Conservation (phyloP, 1,140 invertebrate genomes). For the Plectus sambesii region DNA sequence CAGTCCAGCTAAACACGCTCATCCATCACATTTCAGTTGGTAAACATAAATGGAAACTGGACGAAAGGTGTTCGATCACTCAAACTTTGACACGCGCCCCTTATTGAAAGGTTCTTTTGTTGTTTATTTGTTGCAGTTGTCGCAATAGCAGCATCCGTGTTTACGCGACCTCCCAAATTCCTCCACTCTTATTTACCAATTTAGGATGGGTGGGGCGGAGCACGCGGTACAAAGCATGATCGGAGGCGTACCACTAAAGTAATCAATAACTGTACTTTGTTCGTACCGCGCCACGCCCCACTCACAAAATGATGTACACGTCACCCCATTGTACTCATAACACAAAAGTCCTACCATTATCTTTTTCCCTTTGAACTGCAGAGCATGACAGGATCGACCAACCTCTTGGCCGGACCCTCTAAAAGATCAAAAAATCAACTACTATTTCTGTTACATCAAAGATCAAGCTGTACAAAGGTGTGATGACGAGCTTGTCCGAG, state of each 20-base stretch:
- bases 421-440: slow-evolving; percentile 41
- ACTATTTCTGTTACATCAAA: not conserved
- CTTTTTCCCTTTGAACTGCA: slow-evolving; percentile 98
- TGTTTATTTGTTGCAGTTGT: not conserved
- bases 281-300: not conserved
- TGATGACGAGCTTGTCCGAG: slow-evolving; percentile 24
- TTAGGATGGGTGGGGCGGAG: slow-evolving; percentile 9
- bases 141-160: no score
- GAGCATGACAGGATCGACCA: slow-evolving; percentile 89
- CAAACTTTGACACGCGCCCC: not conserved
- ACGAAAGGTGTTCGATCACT: slow-evolving; percentile 13
- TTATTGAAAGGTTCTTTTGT: not conserved
- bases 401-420: slow-evolving; percentile 98
- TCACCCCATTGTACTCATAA: slow-evolving; percentile 7
- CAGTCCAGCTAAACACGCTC: slow-evolving; percentile 64
- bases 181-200: not conserved
- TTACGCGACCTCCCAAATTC: no score
- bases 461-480: slow-evolving; percentile 16
- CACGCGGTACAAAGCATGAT: slow-evolving; percentile 2
- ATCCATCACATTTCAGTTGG: no score
- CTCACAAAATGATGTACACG: slow-evolving; percentile 1
- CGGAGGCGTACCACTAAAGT: not conserved
- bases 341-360: slow-evolving; percentile 64
- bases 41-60: slow-evolving; percentile 46
- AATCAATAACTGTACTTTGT: slow-evolving; percentile 9